Evolutionary conservation across 2,888 invertebrate species (phyloP), one percentile per base, ranked within the genome.

Genomic region (Endotricha flammealis): DNA sequence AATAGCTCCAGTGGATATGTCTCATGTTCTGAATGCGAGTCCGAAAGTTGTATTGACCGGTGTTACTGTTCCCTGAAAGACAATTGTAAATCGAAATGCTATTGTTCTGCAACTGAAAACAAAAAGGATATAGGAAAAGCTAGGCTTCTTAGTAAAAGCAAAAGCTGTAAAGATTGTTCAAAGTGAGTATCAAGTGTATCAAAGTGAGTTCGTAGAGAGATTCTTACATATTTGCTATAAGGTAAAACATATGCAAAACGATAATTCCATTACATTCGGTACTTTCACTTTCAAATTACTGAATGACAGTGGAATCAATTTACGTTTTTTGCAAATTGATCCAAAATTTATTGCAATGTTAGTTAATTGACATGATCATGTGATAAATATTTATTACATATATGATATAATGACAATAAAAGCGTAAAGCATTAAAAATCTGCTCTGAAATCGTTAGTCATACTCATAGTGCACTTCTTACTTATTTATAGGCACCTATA

Each of bases 11-110:
- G 90, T 54, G 90, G 90, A 53, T 95, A 95, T 63, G 94, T 95
- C 1, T 94, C 95, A 2, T 96, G 95, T 67, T 95, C 95, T 25
- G 96, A 96, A 71, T 96, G 96, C 64, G 95, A 95, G 60, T 95
- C 94, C 1, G 95, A 95, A 53, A 92, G 94, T 8, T 95, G 95
- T 60, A 91, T 93, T 0, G 95, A 95, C 64, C 92, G 95, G 53
- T 96, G 96, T 58, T 96, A 96, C 60, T 96, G 96, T 62, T 94
- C 95, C 2, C 60, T 94, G 39, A 91, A 91, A 12, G 87, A 86
- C 2, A 88, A 88, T 41, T 85, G 80, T 42, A 82, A 74, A 44
- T 59, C 73, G 1, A 91, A 91, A 64, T 92, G 92, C 48, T 91
- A 90, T 58, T 91, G 91, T 48, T 89, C 89, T 1, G 80, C 89